phyloP scores from a whole-genome alignment of 2,797 vertebrate genomes.

The Sebastes vulpes region DNA sequence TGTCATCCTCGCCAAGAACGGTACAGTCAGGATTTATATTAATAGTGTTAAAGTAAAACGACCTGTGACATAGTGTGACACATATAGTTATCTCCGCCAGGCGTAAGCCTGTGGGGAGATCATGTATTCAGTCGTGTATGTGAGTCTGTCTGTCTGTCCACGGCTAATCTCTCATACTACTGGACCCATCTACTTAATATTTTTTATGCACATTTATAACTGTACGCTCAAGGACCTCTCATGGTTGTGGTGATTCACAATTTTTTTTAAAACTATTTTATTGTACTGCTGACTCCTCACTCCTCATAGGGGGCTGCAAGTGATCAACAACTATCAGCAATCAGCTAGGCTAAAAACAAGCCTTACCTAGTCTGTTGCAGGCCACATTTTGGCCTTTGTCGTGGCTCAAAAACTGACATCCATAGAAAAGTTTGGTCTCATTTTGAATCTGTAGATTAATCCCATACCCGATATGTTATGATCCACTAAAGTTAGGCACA shows the following conservation, averaged over 20 bases:
- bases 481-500: too few relatives aligned
- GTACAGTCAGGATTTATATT: conserved; percentile 72
- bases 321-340: not conserved
- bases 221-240: not conserved
- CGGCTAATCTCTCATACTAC: not conserved
- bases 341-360: not conserved
- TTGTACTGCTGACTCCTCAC: not conserved
- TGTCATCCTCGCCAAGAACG: conserved; percentile 92
- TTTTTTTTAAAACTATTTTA: too few relatives aligned
- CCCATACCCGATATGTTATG: too few relatives aligned
- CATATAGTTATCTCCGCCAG: not conserved
- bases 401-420: too few relatives aligned
- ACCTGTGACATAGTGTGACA: not conserved
- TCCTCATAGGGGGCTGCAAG: not conserved
- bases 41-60: not conserved
- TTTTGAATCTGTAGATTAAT: too few relatives aligned
- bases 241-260: not conserved
- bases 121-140: not conserved
- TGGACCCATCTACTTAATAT: not conserved
- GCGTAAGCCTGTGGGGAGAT: not conserved
- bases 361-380: too few relatives aligned
- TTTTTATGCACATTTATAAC: not conserved
- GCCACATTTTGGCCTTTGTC: too few relatives aligned
- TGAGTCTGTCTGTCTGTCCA: not conserved
- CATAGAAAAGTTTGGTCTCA: too few relatives aligned